Base-by-base conservation (phyloP, 92 coral and sea anemone species). In the Scolanthus callimorphus region DNA sequence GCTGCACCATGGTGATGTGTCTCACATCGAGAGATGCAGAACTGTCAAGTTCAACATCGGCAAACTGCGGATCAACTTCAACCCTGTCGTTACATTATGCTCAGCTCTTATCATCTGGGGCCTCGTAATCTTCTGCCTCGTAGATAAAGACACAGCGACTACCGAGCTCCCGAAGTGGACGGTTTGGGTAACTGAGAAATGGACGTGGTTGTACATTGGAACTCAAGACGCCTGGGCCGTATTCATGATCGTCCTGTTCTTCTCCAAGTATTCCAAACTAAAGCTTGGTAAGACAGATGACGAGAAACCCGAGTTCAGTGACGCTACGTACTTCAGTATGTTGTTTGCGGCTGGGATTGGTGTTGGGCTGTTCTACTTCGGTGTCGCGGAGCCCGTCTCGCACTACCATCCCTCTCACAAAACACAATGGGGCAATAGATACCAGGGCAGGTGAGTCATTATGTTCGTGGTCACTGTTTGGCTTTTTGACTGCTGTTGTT, bases 201-300 rank as follows among this genome's bases (percentile, higher is more conserved):
- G 84, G 74, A 84, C 97, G 0, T 89, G 97, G 97, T 63, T 89
- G 55, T 88, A 84, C 85, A 83, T 88, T 51, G 96, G 96, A 0
- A 81, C 90, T 1, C 91, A 75, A 57, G 84, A 89, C 51, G 71
- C 80, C 28, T 89, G 97, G 97, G 91, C 90, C 20, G 83, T 89
- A 29, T 79, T 89, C 70, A 66, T 89, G 56, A 23, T 89, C 47
- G 60, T 85, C 62, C 61, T 89, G 29, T 86, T 85, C 76, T 89
- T 89, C 52, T 85, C 97, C 49, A 85, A 89, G 83, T 77, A 80
- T 51, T 46, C 77, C 53, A 65, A 80, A 64, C 57, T 80, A 67
- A 89, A 89, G 55, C 85, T 89, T 28, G 97, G 97, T 29, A 63
- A 60, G 47, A 83, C 80, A 26, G 41, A 34, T 15, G 91, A 89